Conservation (phyloP, 1,140 invertebrate genomes). For the Babylonia areolata region DNA sequence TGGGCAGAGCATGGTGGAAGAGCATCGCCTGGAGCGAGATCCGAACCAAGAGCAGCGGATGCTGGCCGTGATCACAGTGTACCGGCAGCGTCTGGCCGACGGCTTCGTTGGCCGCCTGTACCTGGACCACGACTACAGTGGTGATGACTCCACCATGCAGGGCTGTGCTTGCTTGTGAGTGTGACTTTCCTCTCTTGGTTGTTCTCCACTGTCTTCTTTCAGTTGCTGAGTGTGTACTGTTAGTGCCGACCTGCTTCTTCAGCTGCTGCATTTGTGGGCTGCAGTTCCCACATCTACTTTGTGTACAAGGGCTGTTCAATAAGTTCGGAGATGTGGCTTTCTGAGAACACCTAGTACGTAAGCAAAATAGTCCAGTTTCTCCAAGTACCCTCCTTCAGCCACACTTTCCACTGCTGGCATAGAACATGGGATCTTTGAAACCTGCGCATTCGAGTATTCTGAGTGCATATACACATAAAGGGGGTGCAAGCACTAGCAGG, state of each 20-base stretch:
- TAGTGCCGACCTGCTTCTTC: too few species aligned
- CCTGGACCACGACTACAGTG: conserved; percentile 89
- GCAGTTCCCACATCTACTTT: too few species aligned
- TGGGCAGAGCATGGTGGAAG: conserved; percentile 85
- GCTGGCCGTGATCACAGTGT: conserved; percentile 90
- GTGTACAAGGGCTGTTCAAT: too few species aligned
- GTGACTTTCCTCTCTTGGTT: conserved; percentile 30
- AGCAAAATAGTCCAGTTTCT: too few species aligned
- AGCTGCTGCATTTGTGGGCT: neutral
- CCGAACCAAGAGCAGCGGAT: conserved; percentile 82
- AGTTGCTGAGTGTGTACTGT: neutral
- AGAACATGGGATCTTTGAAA: too few species aligned
- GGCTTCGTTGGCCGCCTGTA: conserved; percentile 93
- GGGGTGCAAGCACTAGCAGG: too few species aligned
- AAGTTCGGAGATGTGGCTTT: too few species aligned
- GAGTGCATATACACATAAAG: too few species aligned
- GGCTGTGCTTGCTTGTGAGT: conserved; percentile 87
- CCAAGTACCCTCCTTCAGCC: too few species aligned
- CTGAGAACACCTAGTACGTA: too few species aligned
- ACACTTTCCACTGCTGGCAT: too few species aligned
- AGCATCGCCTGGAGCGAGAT: conserved; percentile 91
- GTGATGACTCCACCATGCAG: conserved; percentile 83
- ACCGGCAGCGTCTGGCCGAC: conserved; percentile 89
- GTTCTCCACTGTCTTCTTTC: neutral
- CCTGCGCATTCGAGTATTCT: too few species aligned